Evolutionary conservation across 2,797 vertebrate genomes (phyloP), one percentile per base, ranked within the genome.

Genomic region (Eulemur albifrons): DNA sequence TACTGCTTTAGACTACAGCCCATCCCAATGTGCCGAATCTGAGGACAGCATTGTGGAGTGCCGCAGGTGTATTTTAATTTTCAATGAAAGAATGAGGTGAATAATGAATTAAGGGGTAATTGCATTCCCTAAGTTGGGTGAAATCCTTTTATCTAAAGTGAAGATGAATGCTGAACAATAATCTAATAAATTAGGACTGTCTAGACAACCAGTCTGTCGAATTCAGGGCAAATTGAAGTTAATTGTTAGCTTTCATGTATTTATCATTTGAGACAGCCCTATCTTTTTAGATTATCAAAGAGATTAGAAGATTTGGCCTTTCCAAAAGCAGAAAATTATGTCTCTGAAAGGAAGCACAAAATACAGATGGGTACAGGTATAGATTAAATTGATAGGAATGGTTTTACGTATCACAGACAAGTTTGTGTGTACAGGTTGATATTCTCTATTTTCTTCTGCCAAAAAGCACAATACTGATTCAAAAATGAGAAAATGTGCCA

Each of bases 111-210:
- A 97, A 92, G 72, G 48, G 20, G 14, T 96, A 96, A 97, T 97
- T 97, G 59, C 77, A 94, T 97, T 97, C 82, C 79, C 63, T 89
- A 80, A 86, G 7, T 95, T 92, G 87, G 81, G 65, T 96, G 92
- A 97, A 77, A 94, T 96, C 90, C 80, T 88, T 90, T 97, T 96
- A 91, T 91, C 45, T 92, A 93, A 95, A 97, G 86, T 94, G 93
- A 96, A 95, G 73, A 96, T 95, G 94, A 96, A 92, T 96, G 85
- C 54, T 94, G 88, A 93, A 85, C 59, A 92, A 35, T 97, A 97
- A 97, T 97, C 81, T 91, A 97, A 97, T 97, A 96, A 97, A 96
- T 95, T 95, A 85, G 48, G 79, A 83, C 92, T 95, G 97, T 97
- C 97, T 97, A 97, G 97, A 98, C 97, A 94, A 91, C 38, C 79